Evolutionary conservation across 2,888 invertebrate genomes (phyloP).

Genomic region (Drosophila anomalata): DNA sequence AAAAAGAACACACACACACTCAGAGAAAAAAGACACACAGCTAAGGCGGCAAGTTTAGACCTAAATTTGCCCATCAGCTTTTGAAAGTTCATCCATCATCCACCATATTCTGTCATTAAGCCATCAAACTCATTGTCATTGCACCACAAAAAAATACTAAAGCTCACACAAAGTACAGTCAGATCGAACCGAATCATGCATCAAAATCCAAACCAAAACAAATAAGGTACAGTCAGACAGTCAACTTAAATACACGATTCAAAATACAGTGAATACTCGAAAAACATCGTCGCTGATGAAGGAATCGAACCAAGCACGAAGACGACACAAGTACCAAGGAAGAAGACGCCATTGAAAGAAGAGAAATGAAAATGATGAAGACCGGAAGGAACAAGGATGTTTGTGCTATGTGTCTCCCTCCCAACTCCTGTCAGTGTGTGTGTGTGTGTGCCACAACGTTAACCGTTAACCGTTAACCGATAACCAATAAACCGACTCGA

Average conservation of each 20-base stretch:
- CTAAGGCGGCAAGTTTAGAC: conserved; percentile 6
- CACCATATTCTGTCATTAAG: conserved; percentile 5
- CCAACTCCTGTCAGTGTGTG: conserved; percentile 49
- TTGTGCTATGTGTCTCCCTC: conserved; percentile 49
- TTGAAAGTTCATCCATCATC: conserved; percentile 9
- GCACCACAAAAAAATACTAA: not conserved
- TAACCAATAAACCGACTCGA: conserved; percentile 2
- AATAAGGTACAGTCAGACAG: conserved; percentile 27
- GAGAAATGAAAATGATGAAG: not conserved
- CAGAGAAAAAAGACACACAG: conserved; percentile 16
- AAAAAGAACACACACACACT: conserved; percentile 8
- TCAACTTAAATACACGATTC: conserved; percentile 20
- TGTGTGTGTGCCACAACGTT: conserved; percentile 33
- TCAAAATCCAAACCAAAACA: conserved; percentile 28
- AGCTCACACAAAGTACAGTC: conserved; percentile 15
- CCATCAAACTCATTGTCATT: conserved; percentile 7
- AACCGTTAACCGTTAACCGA: not conserved
- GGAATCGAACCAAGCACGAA: not conserved
- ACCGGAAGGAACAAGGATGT: conserved; percentile 4
- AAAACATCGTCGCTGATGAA: not conserved
- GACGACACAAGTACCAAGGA: conserved; percentile 1
- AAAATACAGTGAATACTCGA: conserved; percentile 5
- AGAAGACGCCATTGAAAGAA: not conserved
- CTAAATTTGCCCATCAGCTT: conserved; percentile 13
- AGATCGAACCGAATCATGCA: conserved; percentile 24